A percentile compares a stretch with the other conserved stretches of the same genome.
These are phyloP conservation scores for Cyrtonyx montezumae DNA, from an alignment of 2,113 vertebrate genomes.

Conservation along the genomic window DNA sequence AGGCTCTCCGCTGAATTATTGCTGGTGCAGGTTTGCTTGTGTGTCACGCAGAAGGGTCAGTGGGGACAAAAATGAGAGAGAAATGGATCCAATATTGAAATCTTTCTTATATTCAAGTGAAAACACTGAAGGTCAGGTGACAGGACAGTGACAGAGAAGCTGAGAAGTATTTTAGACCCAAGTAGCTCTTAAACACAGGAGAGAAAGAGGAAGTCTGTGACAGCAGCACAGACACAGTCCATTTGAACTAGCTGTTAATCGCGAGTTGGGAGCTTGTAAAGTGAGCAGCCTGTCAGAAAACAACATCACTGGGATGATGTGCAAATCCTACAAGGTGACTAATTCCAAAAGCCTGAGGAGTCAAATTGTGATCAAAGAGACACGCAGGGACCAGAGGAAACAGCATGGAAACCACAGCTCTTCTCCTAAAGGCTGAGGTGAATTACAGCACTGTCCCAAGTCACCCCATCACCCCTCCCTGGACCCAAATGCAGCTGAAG, in stretches of 20 bases:
- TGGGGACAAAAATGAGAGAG: not conserved
- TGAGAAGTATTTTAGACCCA: not conserved
- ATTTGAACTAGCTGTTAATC: not conserved
- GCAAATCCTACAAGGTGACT: constrained; percentile 13
- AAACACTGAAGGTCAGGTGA: not conserved
- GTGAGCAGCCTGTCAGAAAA: not conserved
- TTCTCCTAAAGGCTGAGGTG: constrained; percentile 22
- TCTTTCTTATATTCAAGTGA: not conserved
- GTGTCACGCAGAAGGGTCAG: not conserved
- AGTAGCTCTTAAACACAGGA: not conserved
- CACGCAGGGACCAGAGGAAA: not conserved
- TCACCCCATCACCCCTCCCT: not conserved
- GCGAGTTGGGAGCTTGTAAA: not conserved
- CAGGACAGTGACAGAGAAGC: not conserved
- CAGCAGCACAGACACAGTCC: not conserved
- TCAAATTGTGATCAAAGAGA: constrained; percentile 24
- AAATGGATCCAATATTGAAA: not conserved
- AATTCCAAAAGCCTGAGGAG: constrained; percentile 29
- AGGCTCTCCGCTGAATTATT: not conserved
- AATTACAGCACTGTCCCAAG: constrained; percentile 40
- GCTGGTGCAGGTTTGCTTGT: not conserved
- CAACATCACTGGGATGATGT: not conserved
- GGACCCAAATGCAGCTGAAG: constrained; percentile 33
- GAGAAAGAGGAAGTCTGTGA: not conserved
- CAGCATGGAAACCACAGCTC: constrained; percentile 18